Conservation (phyloP, 2,888 invertebrate species). For the Heliconius hortense region DNA sequence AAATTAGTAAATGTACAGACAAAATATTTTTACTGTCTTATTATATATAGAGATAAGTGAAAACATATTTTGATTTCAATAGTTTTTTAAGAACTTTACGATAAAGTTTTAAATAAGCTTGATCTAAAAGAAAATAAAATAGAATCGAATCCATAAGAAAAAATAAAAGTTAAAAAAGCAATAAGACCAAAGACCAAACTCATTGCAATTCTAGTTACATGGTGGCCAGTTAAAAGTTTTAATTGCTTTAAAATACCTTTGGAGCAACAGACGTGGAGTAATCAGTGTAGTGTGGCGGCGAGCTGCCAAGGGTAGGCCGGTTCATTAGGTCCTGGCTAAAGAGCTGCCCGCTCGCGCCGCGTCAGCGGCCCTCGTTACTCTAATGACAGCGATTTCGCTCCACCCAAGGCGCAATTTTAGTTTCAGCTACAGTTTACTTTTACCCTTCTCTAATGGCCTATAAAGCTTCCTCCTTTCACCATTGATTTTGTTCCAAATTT, state of each 20-base stretch:
- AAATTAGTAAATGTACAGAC: too few species aligned
- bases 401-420: slow-evolving; percentile 72
- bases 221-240: slow-evolving; percentile 28
- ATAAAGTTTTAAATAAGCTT: too few species aligned
- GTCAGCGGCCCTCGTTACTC: slow-evolving; percentile 77
- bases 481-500: slow-evolving; percentile 64
- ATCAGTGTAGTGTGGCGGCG: slow-evolving; percentile 51
- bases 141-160: too few species aligned
- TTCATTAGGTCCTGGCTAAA: slow-evolving; percentile 74
- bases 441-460: slow-evolving; percentile 71
- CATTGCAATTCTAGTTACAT: slow-evolving; percentile 4
- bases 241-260: slow-evolving; percentile 39
- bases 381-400: slow-evolving; percentile 79
- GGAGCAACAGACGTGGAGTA: slow-evolving; percentile 49
- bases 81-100: too few species aligned
- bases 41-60: too few species aligned
- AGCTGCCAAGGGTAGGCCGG: slow-evolving; percentile 61
- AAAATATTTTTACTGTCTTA: too few species aligned
- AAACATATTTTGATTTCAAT: too few species aligned
- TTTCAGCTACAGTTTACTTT: slow-evolving; percentile 71
- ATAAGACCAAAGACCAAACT: background rate
- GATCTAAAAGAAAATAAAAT: too few species aligned
- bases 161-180: background rate
- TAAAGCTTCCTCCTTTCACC: slow-evolving; percentile 62
- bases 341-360: slow-evolving; percentile 68